A percentile compares a stretch with the other conserved stretches of the same genome.
phyloP scores from a whole-genome alignment of 1,140 invertebrate genomes.

The Bombus superbus region DNA sequence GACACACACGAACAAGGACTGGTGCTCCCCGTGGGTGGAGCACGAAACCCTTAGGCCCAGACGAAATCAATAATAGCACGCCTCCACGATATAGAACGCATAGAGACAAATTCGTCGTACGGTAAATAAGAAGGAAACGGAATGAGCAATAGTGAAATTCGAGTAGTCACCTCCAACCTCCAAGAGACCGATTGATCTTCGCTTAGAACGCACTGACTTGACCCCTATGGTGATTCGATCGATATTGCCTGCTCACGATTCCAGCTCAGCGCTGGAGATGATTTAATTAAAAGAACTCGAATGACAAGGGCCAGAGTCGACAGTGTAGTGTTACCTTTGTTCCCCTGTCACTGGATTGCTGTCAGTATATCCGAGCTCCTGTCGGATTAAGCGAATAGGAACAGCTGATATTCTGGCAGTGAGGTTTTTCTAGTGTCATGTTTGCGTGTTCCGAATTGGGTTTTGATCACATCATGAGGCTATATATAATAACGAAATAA shows the following conservation, averaged over 20 bases:
- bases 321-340: conserved; percentile 49
- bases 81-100: background rate
- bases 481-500: background rate
- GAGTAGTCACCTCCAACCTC: background rate
- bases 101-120: conserved; percentile 17
- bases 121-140: background rate
- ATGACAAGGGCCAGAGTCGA: conserved; percentile 18
- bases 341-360: conserved; percentile 36
- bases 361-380: conserved; percentile 13
- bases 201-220: background rate
- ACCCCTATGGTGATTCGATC: conserved; percentile 46
- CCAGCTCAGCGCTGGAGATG: conserved; percentile 31
- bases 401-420: conserved; percentile 12
- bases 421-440: background rate
- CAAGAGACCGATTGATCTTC: conserved; percentile 27
- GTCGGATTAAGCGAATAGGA: conserved; percentile 1
- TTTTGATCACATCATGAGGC: background rate
- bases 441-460: background rate
- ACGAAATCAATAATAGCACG: conserved; percentile 71
- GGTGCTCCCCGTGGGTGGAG: conserved; percentile 26
- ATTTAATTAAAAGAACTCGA: conserved; percentile 60
- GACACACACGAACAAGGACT: background rate
- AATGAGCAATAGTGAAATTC: conserved; percentile 15
- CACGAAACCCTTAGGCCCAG: conserved; percentile 60
- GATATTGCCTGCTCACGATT: conserved; percentile 14